Evolutionary conservation across 2,888 invertebrate species (phyloP), one percentile per base, ranked within the genome.

Genomic region (Lasioglossum leucozonium): DNA sequence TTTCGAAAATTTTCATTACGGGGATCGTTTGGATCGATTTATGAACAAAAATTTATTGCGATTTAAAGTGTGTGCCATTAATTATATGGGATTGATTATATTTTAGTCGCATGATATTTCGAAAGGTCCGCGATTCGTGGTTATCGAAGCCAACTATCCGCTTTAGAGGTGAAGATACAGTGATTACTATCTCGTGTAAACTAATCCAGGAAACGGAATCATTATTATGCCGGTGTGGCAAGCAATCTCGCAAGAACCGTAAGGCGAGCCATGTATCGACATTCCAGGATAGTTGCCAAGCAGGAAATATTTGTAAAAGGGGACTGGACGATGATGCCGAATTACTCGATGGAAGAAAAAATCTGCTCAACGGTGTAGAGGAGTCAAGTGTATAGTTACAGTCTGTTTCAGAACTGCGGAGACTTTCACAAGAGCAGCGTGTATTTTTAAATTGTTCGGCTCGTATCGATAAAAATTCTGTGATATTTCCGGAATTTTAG

Each of bases 261-360:
- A 81, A 85, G 51, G 55, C 2, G 42, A 79, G 34, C 72, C 76
- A 77, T 58, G 74, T 67, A 77, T 76, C 62, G 80, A 67, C 69
- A 80, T 86, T 80, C 67, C 80, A 76, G 55, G 72, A 72, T 74
- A 77, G 62, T 80, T 80, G 80, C 77, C 73, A 74, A 62, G 65
- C 72, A 76, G 79, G 73, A 62, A 84, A 67, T 69, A 72, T 75
- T 58, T 42, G 18, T 58, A 73, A 79, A 79, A 73, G 58, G 65
- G 47, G 55, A 18, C 44, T 47, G 34, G 26, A 72, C 58, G 51
- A 40, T 6, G 67, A 69, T 51, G 44, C 58, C 72, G 74, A 74
- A 83, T 75, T 55, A 47, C 42, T 22, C 5, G 76, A 40, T 44
- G 58, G 55, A 62, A 74, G 75, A 34, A 69, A 71, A 72, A 72